Percentiles rank a stretch among this genome's conserved stretches.
Conservation (phyloP, 2,888 invertebrate species). For the Tachina lurida region DNA sequence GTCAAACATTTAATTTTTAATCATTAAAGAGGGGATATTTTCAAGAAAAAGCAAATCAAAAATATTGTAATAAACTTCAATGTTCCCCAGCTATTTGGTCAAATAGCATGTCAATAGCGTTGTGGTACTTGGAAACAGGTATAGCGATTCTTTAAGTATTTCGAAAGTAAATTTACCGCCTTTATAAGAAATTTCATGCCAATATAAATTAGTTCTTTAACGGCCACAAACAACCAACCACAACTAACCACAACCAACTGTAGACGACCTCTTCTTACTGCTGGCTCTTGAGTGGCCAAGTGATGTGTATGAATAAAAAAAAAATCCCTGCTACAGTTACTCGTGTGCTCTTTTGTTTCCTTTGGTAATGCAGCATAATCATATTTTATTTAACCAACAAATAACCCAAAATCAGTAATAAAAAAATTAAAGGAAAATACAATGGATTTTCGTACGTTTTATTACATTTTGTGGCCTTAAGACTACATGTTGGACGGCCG, state of each 20-base stretch:
- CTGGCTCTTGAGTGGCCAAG: conserved; percentile 40
- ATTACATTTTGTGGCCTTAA: conserved; percentile 30
- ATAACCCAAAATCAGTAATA: neutral
- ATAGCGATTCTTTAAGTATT: no score
- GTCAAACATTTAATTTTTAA: conserved; percentile 63
- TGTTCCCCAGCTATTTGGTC: no score
- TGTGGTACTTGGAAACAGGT: no score
- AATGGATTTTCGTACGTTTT: conserved; percentile 30
- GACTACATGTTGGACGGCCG: conserved; percentile 32
- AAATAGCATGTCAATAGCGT: no score
- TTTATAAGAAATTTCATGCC: conserved; percentile 56
- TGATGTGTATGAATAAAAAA: neutral
- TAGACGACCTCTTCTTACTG: conserved; percentile 44
- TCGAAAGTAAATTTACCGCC: conserved; percentile 55
- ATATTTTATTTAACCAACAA: conserved; percentile 39
- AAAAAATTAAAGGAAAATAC: neutral
- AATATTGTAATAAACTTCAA: neutral
- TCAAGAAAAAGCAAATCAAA: neutral
- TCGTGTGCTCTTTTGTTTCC: neutral
- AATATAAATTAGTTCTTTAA: conserved; percentile 65
- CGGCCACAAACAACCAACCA: conserved; percentile 23
- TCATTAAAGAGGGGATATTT: conserved; percentile 31
- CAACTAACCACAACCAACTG: neutral
- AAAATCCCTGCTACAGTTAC: conserved; percentile 7
- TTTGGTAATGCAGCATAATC: conserved; percentile 20